Evolutionary conservation across 2,797 vertebrate species (phyloP).

Genomic region (Spinus olivaceus): DNA sequence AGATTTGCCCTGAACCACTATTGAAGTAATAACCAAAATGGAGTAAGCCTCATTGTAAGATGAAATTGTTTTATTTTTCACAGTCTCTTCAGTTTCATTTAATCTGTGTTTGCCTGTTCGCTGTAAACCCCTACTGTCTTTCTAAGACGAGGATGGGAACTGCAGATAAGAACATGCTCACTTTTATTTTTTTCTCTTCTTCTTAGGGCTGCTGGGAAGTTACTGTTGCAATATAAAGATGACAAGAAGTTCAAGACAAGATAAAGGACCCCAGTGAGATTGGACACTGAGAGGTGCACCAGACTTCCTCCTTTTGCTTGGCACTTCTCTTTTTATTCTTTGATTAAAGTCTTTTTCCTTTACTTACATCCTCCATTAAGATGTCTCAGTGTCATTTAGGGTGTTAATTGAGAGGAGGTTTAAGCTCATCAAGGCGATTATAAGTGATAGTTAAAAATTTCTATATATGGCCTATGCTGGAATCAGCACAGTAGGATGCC

Average conservation of each 20-base stretch:
- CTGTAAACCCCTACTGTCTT: neutral
- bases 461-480: slow-evolving; percentile 90
- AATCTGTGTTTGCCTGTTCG: neutral
- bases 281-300: slow-evolving; percentile 44
- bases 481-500: slow-evolving; percentile 85
- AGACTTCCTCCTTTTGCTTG: slow-evolving; percentile 21
- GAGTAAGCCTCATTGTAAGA: neutral
- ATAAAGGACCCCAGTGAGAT: slow-evolving; percentile 36
- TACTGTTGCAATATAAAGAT: neutral
- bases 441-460: slow-evolving; percentile 93
- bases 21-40: neutral
- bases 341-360: slow-evolving; percentile 80
- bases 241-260: slow-evolving; percentile 24
- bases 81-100: neutral
- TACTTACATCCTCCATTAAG: slow-evolving; percentile 90
- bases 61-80: neutral
- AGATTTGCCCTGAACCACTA: neutral
- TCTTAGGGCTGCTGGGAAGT: neutral
- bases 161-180: neutral
- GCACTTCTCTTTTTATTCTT: slow-evolving; percentile 71
- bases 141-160: neutral
- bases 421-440: slow-evolving; percentile 95
- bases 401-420: slow-evolving; percentile 95
- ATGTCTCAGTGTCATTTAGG: slow-evolving; percentile 88
- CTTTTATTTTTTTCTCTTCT: neutral